Evolutionary conservation across 2,797 vertebrate genomes (phyloP), one percentile per base, ranked within the genome.

Genomic region (Hafferia zeledoni): DNA sequence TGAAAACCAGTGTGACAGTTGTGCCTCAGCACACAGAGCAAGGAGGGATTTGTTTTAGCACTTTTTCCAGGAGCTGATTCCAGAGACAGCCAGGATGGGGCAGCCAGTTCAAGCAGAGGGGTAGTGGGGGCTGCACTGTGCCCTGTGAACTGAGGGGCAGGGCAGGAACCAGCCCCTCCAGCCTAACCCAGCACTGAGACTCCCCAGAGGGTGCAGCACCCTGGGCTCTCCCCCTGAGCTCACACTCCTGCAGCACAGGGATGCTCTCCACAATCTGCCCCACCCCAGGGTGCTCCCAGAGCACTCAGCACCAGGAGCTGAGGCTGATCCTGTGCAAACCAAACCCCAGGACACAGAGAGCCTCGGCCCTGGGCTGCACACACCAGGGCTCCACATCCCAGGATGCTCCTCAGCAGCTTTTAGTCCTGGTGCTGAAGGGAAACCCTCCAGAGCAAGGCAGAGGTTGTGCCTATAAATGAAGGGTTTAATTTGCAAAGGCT

Each of bases 321-420:
- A n/a, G n/a, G 46, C 46, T 55, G 50, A 52, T 41, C 60, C 23
- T 0, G 5, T 24, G 13, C 28, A 60, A 44, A 28, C 17, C 33
- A 41, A 86, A 43, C 28, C 57, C 15, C 44, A 19, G 30, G 10
- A 25, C 4, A 60, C 18, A 35, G 13, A 30, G 28, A 33, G 23
- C 37, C 47, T 55, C 1, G 0, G 35, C 2, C 3, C 47, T 12
- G 50, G 63, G 80, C 50, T 91, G 59, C 70, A 59, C 47, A 67
- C 63, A 39, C 30, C 3, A 31, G 41, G 63, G 64, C 49, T 87
- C 83, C 0, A 1, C 14, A 70, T 8, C 56, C 41, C 0, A 1
- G 80, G 60, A 17, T 13, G 44, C 19, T 94, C 94, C 90, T 93
- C 61, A 41, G 52, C 43, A 65, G 84, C 83, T 87, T 95, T 93